phyloP scores from a whole-genome alignment of 2,888 invertebrate genomes.

The Tipula confusa region DNA sequence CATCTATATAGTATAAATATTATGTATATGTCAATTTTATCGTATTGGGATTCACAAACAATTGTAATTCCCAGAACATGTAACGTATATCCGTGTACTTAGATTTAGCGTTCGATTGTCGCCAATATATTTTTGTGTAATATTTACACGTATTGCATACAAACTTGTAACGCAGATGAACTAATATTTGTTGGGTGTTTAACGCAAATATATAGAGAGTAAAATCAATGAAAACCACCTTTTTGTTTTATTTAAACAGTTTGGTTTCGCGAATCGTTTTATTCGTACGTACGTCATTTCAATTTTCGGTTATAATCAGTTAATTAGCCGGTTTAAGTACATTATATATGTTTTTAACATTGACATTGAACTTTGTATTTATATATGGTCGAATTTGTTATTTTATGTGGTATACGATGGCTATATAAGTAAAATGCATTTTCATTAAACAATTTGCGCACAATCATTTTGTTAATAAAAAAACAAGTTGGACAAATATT shows the following conservation, averaged over 20 bases:
- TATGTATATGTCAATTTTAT: not conserved
- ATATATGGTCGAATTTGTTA: no score
- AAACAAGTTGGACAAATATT: not conserved
- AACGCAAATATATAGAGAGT: not conserved
- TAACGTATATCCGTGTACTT: not conserved
- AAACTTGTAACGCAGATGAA: not conserved
- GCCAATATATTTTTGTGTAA: not conserved
- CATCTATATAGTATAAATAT: not conserved
- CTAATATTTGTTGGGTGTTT: not conserved
- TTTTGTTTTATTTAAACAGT: not conserved
- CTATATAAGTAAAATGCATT: not conserved
- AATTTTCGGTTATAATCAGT: not conserved
- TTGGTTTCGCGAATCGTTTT: not conserved
- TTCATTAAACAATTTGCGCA: not conserved
- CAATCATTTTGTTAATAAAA: no score
- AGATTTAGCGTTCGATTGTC: not conserved
- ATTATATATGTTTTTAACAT: not conserved
- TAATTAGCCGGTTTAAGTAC: no score
- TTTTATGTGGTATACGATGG: not conserved
- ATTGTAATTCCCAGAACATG: not conserved
- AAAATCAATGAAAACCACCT: not conserved
- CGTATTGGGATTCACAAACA: not conserved
- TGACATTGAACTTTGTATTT: not conserved
- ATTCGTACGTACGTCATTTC: not conserved
- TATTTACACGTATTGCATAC: not conserved